A percentile compares a stretch with the other conserved stretches of the same genome.
These are phyloP conservation scores for Drosophila aff. DNA, from an alignment of 1,140 invertebrate genomes.

Conservation along the genomic window DNA sequence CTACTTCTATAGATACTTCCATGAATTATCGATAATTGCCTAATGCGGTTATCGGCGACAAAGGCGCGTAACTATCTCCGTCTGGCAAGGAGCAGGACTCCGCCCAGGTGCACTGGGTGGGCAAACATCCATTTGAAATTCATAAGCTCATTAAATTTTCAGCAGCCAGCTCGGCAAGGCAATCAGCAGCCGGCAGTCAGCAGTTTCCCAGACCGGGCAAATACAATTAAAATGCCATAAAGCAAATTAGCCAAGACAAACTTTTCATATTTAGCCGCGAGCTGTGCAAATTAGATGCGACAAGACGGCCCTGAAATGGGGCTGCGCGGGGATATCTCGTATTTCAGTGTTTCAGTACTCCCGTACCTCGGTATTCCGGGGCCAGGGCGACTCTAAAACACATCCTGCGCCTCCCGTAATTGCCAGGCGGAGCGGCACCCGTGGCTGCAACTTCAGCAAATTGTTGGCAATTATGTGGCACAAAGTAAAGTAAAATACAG, in stretches of 20 bases:
- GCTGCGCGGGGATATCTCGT: background rate
- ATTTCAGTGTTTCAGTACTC: slow-evolving; percentile 5
- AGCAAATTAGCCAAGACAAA: slow-evolving; percentile 83
- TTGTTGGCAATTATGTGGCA: slow-evolving; percentile 81
- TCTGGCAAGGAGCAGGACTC: slow-evolving; percentile 12
- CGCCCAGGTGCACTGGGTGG: slow-evolving; percentile 46
- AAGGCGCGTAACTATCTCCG: slow-evolving; percentile 37
- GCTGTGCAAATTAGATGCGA: slow-evolving; percentile 74
- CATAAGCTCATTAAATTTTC: slow-evolving; percentile 82
- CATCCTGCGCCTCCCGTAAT: slow-evolving; percentile 75
- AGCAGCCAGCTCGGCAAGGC: slow-evolving; percentile 39
- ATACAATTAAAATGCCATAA: slow-evolving; percentile 84
- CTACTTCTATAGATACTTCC: slow-evolving; percentile 41
- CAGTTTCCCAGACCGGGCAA: slow-evolving; percentile 65
- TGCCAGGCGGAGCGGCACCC: slow-evolving; percentile 68
- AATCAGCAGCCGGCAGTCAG: slow-evolving; percentile 49
- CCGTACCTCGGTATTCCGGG: slow-evolving; percentile 1
- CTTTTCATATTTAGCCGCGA: slow-evolving; percentile 78
- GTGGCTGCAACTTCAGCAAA: slow-evolving; percentile 81
- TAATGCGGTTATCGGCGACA: slow-evolving; percentile 59
- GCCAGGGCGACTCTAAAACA: slow-evolving; percentile 66
- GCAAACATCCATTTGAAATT: slow-evolving; percentile 63
- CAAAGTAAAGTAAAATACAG: slow-evolving; percentile 69
- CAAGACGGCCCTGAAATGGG: slow-evolving; percentile 42
- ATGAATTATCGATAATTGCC: slow-evolving; percentile 79